Evolutionary conservation across 2,888 invertebrate species (phyloP).

Genomic region (Synanthedon vespiformis): DNA sequence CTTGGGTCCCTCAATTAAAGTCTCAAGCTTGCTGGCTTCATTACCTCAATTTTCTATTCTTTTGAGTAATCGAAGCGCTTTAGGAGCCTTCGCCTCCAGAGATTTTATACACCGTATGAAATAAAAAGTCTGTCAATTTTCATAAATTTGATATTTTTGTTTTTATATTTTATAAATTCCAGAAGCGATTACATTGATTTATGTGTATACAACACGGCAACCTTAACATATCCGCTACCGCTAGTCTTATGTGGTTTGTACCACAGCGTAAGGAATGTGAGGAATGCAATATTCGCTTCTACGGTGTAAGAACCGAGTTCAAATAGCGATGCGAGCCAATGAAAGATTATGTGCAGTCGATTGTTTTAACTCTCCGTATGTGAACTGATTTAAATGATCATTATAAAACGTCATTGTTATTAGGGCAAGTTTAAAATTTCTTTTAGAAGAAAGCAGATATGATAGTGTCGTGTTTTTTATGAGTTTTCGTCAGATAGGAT

Average conservation of each 20-base stretch:
- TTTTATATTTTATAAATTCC: too few species aligned
- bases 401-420: constrained; percentile 11
- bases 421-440: background rate
- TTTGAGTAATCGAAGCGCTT: too few species aligned
- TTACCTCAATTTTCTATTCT: too few species aligned
- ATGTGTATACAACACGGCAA: background rate
- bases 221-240: constrained; percentile 2
- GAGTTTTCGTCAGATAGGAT: too few species aligned
- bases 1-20: too few species aligned
- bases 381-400: constrained; percentile 17
- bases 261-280: constrained; percentile 31
- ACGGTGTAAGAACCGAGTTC: constrained; percentile 54
- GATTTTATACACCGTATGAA: too few species aligned
- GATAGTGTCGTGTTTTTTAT: too few species aligned
- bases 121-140: too few species aligned
- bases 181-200: background rate
- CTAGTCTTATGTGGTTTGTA: constrained; percentile 12
- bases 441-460: too few species aligned
- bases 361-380: constrained; percentile 24
- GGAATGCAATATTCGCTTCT: constrained; percentile 64
- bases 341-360: constrained; percentile 46
- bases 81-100: too few species aligned
- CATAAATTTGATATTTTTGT: too few species aligned
- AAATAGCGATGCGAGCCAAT: constrained; percentile 52
- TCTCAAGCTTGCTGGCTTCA: too few species aligned